Evolutionary conservation across 2,888 invertebrate genomes (phyloP), one percentile per base, ranked within the genome.

Genomic region (Dastarcus helophoroides): DNA sequence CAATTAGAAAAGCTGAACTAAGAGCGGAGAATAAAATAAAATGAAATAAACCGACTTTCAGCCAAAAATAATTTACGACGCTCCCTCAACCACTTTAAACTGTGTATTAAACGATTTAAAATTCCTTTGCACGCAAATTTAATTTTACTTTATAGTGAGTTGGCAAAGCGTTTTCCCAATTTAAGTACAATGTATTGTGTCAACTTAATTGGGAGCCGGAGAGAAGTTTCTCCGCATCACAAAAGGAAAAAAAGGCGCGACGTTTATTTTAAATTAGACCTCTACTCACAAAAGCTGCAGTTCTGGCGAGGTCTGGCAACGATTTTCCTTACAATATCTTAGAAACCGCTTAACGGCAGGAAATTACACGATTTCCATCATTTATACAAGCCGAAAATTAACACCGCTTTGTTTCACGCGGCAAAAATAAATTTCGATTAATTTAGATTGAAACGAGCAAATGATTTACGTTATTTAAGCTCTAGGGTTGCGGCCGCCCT

Each of bases 121-220:
- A 44, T 41, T 44, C 42, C 42, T 41, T 44, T 44, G 38, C 38
- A 37, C 41, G 39, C 43, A 38, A 46, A 46, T 46, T 43, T 44
- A 46, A 46, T 46, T 46, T 45, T 37, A 38, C 41, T 44, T 39
- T 36, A 37, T 42, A 40, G 37, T 42, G 34, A 37, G 42, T 42
- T 31, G 38, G 37, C 26, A 40, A 37, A 38, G 41, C 41, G 38
- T 42, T 41, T 44, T 40, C 43, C 37, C 42, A 36, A 42, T 43
- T 44, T 39, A 42, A 40, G 38, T 40, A 39, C 37, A 37, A 40
- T 37, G 37, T 42, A 41, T 40, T 43, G 42, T 42, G 39, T 38
- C 39, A 40, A 32, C 37, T 34, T 40, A 44, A 43, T 43, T 41
- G 42, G 35, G 33, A 35, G 36, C 32, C 29, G 32, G 29, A 31